phyloP scores from a whole-genome alignment of 2,113 vertebrate species.

The Budorcas taxicolor region DNA sequence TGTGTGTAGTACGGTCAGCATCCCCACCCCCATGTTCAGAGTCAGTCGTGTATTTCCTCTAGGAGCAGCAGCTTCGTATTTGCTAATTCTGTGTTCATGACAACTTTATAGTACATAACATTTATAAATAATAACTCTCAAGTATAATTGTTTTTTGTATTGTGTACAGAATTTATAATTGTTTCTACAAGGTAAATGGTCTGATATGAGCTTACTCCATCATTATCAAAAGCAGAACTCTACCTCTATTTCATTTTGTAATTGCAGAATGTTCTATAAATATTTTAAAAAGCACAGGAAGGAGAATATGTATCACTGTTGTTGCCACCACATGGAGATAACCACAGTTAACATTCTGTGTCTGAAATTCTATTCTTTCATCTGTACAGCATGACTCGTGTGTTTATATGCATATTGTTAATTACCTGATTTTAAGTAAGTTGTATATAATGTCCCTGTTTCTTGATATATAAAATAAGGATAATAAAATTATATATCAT shows the following conservation, averaged over 20 bases:
- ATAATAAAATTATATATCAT: neutral
- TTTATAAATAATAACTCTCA: neutral
- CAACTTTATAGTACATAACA: neutral
- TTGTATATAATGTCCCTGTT: neutral
- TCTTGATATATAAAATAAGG: neutral
- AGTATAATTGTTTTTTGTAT: neutral
- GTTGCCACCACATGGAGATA: neutral
- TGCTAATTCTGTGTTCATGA: neutral
- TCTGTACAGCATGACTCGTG: neutral
- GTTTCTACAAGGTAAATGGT: neutral
- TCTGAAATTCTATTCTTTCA: neutral
- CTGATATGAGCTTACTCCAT: neutral
- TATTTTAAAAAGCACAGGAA: neutral
- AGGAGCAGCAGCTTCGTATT: neutral
- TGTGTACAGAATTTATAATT: neutral
- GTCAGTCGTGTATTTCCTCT: neutral
- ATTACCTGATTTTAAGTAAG: neutral
- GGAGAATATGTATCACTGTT: neutral
- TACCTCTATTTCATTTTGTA: neutral
- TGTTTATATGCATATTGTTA: neutral
- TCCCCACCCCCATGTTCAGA: neutral
- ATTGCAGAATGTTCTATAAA: neutral
- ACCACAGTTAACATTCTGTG: neutral
- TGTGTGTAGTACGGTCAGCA: neutral
- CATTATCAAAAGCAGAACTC: neutral